These are phyloP conservation scores for Mobula birostris DNA, from an alignment of 2,113 vertebrate species.

Conservation along the genomic window DNA sequence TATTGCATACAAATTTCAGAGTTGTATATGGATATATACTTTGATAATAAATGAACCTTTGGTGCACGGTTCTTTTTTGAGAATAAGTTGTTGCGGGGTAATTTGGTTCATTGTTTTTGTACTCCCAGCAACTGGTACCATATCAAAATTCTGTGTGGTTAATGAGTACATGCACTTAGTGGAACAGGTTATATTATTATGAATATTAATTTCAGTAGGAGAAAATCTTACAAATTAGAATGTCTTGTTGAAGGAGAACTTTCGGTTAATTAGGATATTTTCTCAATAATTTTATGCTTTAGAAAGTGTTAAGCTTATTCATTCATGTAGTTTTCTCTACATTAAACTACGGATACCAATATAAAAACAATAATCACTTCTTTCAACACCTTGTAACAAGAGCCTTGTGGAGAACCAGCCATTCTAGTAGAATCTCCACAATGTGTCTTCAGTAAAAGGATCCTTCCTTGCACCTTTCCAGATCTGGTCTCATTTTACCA, in stretches of 20 bases:
- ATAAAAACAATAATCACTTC: neutral
- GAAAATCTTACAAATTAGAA: neutral
- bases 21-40: too few relatives aligned
- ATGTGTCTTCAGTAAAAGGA: neutral
- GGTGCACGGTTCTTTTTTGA: neutral
- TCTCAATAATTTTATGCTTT: neutral
- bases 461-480: neutral
- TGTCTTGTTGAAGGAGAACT: neutral
- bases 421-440: neutral
- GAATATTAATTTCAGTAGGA: neutral
- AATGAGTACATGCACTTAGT: neutral
- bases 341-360: neutral
- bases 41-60: neutral
- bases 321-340: neutral
- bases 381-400: neutral
- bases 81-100: neutral
- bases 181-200: neutral
- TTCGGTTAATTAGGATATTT: neutral
- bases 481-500: neutral
- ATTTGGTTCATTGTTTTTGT: neutral
- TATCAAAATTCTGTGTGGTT: neutral
- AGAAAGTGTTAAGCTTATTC: neutral
- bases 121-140: neutral
- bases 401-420: neutral
- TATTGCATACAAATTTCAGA: neutral